A percentile compares a stretch with the other conserved stretches of the same genome.
Conservation (phyloP, 2,113 vertebrate genomes). For the Antechinus flavipes region DNA sequence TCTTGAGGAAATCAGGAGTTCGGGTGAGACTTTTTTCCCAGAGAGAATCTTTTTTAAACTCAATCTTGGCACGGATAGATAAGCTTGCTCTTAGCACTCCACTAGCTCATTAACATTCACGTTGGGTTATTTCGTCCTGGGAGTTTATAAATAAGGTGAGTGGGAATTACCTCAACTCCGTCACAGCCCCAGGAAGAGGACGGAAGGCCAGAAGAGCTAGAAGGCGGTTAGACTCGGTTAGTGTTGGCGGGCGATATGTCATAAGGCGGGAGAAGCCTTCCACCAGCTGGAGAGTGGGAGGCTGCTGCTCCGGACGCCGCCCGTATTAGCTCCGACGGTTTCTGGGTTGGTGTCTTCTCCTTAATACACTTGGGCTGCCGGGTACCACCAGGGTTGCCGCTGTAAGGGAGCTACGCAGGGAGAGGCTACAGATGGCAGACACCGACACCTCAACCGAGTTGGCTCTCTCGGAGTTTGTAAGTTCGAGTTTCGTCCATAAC, state of each 20-base stretch:
- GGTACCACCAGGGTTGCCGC: no score
- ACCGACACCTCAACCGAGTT: background rate
- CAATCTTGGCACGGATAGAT: background rate
- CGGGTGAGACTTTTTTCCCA: background rate
- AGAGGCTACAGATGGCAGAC: slow-evolving; percentile 61
- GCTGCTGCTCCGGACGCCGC: background rate
- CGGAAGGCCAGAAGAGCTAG: background rate
- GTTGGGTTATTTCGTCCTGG: background rate
- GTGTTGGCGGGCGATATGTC: background rate
- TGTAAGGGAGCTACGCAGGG: background rate
- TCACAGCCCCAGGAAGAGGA: background rate
- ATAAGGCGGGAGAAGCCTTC: background rate
- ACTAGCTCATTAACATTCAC: background rate
- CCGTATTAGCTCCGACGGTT: background rate
- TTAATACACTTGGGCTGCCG: background rate
- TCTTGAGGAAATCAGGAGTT: background rate
- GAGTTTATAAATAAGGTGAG: background rate
- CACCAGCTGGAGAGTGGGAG: background rate
- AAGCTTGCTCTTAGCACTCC: background rate
- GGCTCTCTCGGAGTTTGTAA: slow-evolving; percentile 70
- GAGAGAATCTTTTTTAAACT: background rate
- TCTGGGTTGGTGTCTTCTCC: background rate
- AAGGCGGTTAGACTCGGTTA: background rate
- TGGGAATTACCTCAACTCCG: background rate
- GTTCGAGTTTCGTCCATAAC: background rate